Conservation (phyloP, 1,140 invertebrate genomes). For the Capitella teleta region DNA sequence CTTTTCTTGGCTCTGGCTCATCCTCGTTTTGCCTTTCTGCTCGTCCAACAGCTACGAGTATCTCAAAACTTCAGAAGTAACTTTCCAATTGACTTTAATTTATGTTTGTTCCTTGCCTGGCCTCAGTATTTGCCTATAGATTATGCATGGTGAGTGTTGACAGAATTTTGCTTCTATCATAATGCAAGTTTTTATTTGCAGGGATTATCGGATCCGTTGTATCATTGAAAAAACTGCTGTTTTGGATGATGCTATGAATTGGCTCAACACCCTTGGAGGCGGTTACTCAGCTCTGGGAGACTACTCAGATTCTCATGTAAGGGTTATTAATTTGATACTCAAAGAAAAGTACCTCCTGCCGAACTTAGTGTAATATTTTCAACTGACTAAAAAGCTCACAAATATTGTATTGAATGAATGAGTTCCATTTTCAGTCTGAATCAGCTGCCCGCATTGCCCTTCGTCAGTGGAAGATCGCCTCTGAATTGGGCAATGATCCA, state of each 20-base stretch:
- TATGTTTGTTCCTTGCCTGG: too few relatives aligned
- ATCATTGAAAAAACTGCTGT: conserved; percentile 46
- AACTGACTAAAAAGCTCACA: background rate
- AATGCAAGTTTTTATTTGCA: conserved; percentile 20
- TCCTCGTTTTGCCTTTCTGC: too few relatives aligned
- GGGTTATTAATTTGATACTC: conserved; percentile 24
- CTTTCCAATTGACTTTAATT: too few relatives aligned
- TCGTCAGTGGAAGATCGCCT: conserved; percentile 65
- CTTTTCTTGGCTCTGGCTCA: too few relatives aligned
- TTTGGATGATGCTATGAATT: conserved; percentile 75
- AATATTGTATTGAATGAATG: background rate
- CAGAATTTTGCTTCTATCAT: too few relatives aligned
- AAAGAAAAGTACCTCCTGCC: background rate
- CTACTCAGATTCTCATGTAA: conserved; percentile 64
- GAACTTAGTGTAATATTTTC: background rate
- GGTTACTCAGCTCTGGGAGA: conserved; percentile 88
- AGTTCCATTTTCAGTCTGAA: conserved; percentile 52
- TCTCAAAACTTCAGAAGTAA: too few relatives aligned
- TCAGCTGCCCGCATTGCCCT: conserved; percentile 76
- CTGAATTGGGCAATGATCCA: conserved; percentile 66
- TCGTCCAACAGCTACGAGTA: too few relatives aligned
- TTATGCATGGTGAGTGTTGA: too few relatives aligned
- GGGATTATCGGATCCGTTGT: conserved; percentile 25
- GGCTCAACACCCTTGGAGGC: conserved; percentile 90
- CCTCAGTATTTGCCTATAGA: too few relatives aligned